These are phyloP conservation scores for Zaprionus bogoriensis DNA, from an alignment of 2,888 invertebrate species.

Conservation along the genomic window DNA sequence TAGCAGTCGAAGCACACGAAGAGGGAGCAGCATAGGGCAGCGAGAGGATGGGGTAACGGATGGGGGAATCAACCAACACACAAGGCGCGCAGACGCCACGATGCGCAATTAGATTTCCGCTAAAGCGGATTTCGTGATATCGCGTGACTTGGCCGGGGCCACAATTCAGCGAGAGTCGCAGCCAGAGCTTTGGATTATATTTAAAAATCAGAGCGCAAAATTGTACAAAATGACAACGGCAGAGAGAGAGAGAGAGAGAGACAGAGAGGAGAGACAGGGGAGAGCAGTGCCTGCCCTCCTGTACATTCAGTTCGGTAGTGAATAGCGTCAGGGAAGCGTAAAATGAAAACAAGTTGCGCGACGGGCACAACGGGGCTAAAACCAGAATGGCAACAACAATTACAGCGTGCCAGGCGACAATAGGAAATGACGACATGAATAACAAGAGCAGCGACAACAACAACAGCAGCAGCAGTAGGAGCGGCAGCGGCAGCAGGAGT, in stretches of 20 bases:
- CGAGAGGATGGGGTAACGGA: not conserved
- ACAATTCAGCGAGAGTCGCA: slow-evolving; percentile 49
- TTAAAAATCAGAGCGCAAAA: slow-evolving; percentile 78
- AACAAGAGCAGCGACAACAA: slow-evolving; percentile 58
- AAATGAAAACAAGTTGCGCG: slow-evolving; percentile 77
- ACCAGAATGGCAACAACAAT: slow-evolving; percentile 77
- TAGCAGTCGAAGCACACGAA: not conserved
- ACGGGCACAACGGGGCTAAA: slow-evolving; percentile 61
- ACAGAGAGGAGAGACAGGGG: slow-evolving; percentile 1
- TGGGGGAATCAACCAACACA: too few species aligned
- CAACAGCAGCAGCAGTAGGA: not conserved
- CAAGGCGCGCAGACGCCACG: slow-evolving; percentile 50
- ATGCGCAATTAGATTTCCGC: slow-evolving; percentile 79
- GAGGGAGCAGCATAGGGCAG: slow-evolving; percentile 10
- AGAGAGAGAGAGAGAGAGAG: slow-evolving; percentile 22
- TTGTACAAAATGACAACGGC: slow-evolving; percentile 74
- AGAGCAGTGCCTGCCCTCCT: slow-evolving; percentile 9
- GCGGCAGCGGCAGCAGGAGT: not conserved
- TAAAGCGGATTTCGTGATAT: slow-evolving; percentile 78
- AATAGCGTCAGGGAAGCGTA: slow-evolving; percentile 74
- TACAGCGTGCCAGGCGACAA: slow-evolving; percentile 62
- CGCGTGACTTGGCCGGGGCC: slow-evolving; percentile 71
- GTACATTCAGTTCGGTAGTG: slow-evolving; percentile 39
- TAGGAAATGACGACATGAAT: slow-evolving; percentile 78
- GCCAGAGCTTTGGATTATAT: slow-evolving; percentile 65